Percentiles rank a stretch among this genome's conserved stretches.
These are phyloP conservation scores for Penaeus indicus DNA, from an alignment of 1,140 invertebrate species.

Conservation along the genomic window DNA sequence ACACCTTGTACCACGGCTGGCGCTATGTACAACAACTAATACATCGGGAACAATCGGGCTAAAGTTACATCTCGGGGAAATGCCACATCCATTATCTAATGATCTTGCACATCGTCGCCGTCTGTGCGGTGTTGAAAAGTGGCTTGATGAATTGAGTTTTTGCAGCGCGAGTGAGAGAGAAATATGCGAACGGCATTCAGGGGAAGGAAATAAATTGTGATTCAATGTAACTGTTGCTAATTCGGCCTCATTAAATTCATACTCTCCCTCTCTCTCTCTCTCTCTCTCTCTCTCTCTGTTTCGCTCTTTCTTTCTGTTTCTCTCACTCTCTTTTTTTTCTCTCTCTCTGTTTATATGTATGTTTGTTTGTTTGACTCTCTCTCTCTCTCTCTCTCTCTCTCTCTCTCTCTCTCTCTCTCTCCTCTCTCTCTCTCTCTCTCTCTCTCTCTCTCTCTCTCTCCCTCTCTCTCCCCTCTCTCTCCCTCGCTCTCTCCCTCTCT, in stretches of 20 bases:
- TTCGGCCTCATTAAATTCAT: background rate
- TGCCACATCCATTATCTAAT: too few relatives aligned
- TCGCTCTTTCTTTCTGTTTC: background rate
- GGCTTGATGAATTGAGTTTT: too few relatives aligned
- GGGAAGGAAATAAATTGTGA: too few relatives aligned
- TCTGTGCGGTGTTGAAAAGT: too few relatives aligned
- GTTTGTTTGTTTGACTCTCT: background rate
- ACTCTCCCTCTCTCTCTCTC: slow-evolving; percentile 2
- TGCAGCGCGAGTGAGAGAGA: too few relatives aligned
- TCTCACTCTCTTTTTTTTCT: background rate
- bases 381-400: background rate
- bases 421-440: too few relatives aligned
- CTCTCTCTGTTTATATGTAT: background rate
- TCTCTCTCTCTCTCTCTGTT: slow-evolving; percentile 5
- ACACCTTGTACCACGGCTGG: background rate
- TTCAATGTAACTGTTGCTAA: background rate
- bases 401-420: background rate
- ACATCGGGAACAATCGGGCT: background rate
- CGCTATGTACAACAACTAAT: background rate
- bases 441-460: too few relatives aligned
- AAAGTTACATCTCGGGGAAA: too few relatives aligned
- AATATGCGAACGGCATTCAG: too few relatives aligned
- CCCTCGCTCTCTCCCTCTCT: too few relatives aligned
- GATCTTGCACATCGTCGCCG: too few relatives aligned
- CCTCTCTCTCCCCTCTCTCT: too few relatives aligned